Evolutionary conservation across 2,888 invertebrate species (phyloP), one percentile per base, ranked within the genome.

Genomic region (Aspidapion aeneum): DNA sequence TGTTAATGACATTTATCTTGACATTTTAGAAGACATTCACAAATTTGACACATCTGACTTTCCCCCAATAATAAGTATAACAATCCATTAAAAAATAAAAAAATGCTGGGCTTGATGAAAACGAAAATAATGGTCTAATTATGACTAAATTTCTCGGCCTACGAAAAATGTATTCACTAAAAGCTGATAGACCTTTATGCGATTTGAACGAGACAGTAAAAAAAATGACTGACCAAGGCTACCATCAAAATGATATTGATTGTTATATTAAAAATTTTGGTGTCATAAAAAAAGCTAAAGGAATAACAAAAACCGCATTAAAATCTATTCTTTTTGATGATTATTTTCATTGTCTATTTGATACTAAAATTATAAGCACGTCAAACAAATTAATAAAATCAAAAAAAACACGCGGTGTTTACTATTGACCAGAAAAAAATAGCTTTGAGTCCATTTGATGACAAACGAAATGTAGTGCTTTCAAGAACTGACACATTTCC

Each of bases 21-120:
- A 54, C 20, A 54, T 17, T 54, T 2, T 19, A 54, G 54, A 54
- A 1, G 17, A 55, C 18, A 55, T 55, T 55, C 3, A 55, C 21
- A 55, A 1, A 21, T 55, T 55, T 55, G 55, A 55, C 16, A 21
- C 55, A 5, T 55, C 55, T 5, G 55, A 55, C 3, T 55, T 7
- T 21, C 55, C 17, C 9, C 55, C 1, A 17, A 61, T 49, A 61
- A 61, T 55, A 9, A 1, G 1, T 61, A 61, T 48, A 18, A 49
- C 20, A 19, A 55, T 2, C 48, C 55, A 18, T 55, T 61, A 17
- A 55, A 55, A 18, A 55, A 61, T 19, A 61, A 61, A 49, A 61
- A 55, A 56, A 20, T 55, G 19, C 16, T 56, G 17, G 60, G 60
- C 18, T 55, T 61, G 19, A 61, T 61, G 60, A 61, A 61, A 55